Evolutionary conservation across 2,888 invertebrate genomes (phyloP).

Genomic region (Himalopsyche kuldschensis): DNA sequence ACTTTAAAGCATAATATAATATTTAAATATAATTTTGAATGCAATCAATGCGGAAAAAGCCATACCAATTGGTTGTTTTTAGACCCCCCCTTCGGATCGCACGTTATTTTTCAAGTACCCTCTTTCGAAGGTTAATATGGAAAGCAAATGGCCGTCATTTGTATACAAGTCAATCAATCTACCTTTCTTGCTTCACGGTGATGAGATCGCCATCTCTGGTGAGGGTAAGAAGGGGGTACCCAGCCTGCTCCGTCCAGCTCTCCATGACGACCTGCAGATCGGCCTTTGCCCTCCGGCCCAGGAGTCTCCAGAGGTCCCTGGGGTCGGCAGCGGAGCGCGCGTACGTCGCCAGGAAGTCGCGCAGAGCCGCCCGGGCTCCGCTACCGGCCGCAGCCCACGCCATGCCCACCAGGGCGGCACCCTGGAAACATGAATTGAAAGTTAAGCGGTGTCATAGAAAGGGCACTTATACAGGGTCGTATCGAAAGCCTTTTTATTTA

Average conservation of each 20-base stretch:
- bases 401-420: slow-evolving; percentile 59
- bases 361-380: slow-evolving; percentile 53
- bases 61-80: too few species aligned
- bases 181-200: slow-evolving; percentile 69
- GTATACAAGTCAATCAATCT: too few species aligned
- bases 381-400: slow-evolving; percentile 57
- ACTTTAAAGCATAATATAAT: too few species aligned
- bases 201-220: slow-evolving; percentile 63
- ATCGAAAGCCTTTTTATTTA: too few species aligned
- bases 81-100: too few species aligned
- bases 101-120: too few species aligned
- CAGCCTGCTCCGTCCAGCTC: slow-evolving; percentile 82
- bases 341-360: slow-evolving; percentile 51
- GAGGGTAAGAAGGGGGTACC: slow-evolving; percentile 77
- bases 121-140: too few species aligned
- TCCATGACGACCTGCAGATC: slow-evolving; percentile 63
- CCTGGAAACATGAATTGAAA: slow-evolving; percentile 46
- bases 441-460: too few species aligned
- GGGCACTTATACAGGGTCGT: too few species aligned
- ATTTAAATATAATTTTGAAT: too few species aligned
- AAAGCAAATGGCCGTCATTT: too few species aligned
- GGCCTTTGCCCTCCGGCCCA: slow-evolving; percentile 41
- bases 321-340: slow-evolving; percentile 62
- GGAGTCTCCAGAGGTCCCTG: slow-evolving; percentile 75
- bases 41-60: too few species aligned